Evolutionary conservation across 2,888 invertebrate genomes (phyloP), one percentile per base, ranked within the genome.

Genomic region (Antitype chi): DNA sequence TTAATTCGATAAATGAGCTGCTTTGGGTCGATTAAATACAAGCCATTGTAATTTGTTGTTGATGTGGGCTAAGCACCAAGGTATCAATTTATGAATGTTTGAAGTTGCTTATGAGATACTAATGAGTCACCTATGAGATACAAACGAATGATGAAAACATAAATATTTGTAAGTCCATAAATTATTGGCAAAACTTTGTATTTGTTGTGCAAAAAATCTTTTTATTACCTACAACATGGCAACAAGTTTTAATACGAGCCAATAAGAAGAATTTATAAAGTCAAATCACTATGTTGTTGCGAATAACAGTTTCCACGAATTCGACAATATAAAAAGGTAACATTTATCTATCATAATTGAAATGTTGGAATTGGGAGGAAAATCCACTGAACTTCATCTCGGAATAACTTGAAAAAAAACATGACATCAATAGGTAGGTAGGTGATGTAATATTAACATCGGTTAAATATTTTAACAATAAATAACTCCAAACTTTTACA

Each of bases 381-480:
- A 32, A 25, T 17, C 6, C 13, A 43, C 5, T 59, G 43, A 60
- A 59, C 23, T 43, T 25, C 6, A 28, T 43, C 20, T 28, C 15
- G 0, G 6, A 69, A 25, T 53, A 9, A 53, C 3, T 15, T 23
- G 15, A 17, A 28, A 52, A 32, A 6, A 23, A 52, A 52, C 6
- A 43, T 3, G 38, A 6, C 6, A 6, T 43, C 9, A 43, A 43
- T 43, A 6, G 9, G 38, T 4, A 52, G 5, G 8, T n/a, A 28
- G 17, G n/a, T n/a, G n/a, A n/a, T 15, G 0, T 52, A 17, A 23
- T 32, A 71, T 32, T 55, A 17, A 28, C 8, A 38, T 32, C 2
- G 15, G n/a, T n/a, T 59, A 47, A 47, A 72, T 72, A 49, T 74
- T 72, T 49, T 38, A 5, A 17, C 15, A 1, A 23, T 57, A 59